Conservation (phyloP, 2,113 vertebrate species). For the Oenanthe melanoleuca region DNA sequence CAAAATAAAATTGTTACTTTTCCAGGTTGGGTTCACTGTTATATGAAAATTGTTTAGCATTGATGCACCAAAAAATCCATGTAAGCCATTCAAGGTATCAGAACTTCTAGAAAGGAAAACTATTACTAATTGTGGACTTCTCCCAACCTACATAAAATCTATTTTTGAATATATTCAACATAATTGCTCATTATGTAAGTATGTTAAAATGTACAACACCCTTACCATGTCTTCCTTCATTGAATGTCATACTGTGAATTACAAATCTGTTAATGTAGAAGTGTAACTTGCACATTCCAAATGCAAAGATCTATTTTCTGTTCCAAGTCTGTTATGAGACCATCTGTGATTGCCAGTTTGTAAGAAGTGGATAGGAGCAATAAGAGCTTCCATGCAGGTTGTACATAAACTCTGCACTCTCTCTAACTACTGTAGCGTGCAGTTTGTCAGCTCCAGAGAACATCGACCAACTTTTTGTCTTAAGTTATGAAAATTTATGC, state of each 20-base stretch:
- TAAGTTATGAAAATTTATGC: constrained; percentile 68
- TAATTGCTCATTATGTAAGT: constrained; percentile 49
- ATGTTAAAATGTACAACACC: constrained; percentile 60
- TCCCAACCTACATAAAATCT: neutral
- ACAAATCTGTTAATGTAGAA: constrained; percentile 55
- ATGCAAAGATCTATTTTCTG: constrained; percentile 59
- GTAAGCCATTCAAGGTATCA: neutral
- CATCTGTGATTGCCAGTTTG: constrained; percentile 51
- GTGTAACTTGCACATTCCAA: constrained; percentile 47
- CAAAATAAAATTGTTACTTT: neutral
- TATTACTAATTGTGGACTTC: constrained; percentile 10
- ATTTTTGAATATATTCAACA: neutral
- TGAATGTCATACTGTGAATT: constrained; percentile 46
- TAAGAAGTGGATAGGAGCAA: constrained; percentile 40
- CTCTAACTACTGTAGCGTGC: neutral
- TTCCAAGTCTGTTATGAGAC: constrained; percentile 42
- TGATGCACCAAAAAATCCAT: neutral
- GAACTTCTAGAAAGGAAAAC: neutral
- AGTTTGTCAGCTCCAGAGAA: constrained; percentile 47
- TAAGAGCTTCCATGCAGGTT: neutral
- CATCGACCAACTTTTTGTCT: neutral
- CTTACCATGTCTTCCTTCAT: constrained; percentile 19
- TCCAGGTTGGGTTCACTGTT: neutral
- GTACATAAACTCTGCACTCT: neutral
- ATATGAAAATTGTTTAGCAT: neutral